Base-by-base conservation (phyloP, 2,888 invertebrate genomes). In the Hirtodrosophila confusa region DNA sequence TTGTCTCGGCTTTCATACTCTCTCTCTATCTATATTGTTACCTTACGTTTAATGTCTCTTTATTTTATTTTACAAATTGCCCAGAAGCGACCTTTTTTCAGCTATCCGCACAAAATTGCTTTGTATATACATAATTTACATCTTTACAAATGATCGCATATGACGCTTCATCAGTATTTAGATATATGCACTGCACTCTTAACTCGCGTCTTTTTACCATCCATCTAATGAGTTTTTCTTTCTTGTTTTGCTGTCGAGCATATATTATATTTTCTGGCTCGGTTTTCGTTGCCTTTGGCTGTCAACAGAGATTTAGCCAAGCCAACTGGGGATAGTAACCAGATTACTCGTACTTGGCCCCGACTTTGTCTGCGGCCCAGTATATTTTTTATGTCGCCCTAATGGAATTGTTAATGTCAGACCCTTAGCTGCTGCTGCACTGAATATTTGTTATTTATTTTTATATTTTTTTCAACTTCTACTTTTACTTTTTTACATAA, bases 371-470 rank as follows among this genome's bases (percentile, higher is more conserved):
- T 49, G 69, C 33, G 62, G 37, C 58, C 51, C 29, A 56, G 60
- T 39, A 45, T 64, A 37, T 50, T 60, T 56, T 57, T 23, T 55
- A 49, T 76, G 48, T 67, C 75, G 57, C 67, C 69, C 56, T 86
- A 83, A 83, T 87, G 80, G 80, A 88, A 84, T 84, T 82, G 72
- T 82, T 73, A 85, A 82, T 77, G 75, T 69, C 65, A 65, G 44
- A 7, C 49, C 8, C 31, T 3, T 31, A 23, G 50, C 45, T 63
- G 48, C 36, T 43, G 12, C 39, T 41, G 31, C 60, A 45, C 43
- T 47, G 41, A 23, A 37, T 57, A 62, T 41, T 31, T 56, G 23
- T 47, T 49, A 57, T 45, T 36, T 58, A 36, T 50, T 55, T 50
- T 55, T 45, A 31, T 64, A 23, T 27, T 27, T 27, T 27, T 27